Conservation (phyloP, 2,113 vertebrate species). For the Aldabrachelys gigantea region DNA sequence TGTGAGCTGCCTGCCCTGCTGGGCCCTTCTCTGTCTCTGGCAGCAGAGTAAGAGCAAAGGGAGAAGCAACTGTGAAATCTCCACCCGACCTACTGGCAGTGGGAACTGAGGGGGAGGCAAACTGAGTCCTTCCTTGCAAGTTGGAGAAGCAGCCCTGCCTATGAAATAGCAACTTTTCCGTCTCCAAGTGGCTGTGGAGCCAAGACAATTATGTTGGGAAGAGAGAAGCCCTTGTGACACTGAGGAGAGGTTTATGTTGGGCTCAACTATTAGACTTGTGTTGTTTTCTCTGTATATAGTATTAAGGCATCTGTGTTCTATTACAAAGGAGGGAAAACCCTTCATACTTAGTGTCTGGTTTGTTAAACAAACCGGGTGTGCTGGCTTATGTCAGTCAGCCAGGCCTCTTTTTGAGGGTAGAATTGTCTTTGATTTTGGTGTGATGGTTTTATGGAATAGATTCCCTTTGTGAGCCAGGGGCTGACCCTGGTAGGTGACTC, state of each 20-base stretch:
- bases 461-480: background rate
- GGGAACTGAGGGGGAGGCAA: background rate
- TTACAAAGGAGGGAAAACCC: constrained; percentile 15
- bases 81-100: background rate
- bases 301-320: constrained; percentile 8
- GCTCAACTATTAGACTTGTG: background rate
- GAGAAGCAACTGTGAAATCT: background rate
- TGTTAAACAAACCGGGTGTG: background rate
- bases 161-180: background rate
- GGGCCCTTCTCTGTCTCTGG: background rate
- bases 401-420: background rate
- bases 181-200: too few relatives aligned
- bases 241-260: background rate
- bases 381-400: background rate
- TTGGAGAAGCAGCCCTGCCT: background rate
- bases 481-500: background rate
- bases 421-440: background rate
- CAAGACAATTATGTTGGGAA: background rate
- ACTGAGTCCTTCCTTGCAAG: background rate
- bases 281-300: background rate
- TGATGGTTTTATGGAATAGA: constrained; percentile 6
- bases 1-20: too few relatives aligned
- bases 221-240: background rate
- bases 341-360: background rate
- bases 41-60: background rate